These are phyloP conservation scores for Phalacrocorax carbo DNA, from an alignment of 2,113 vertebrate genomes.

Conservation along the genomic window DNA sequence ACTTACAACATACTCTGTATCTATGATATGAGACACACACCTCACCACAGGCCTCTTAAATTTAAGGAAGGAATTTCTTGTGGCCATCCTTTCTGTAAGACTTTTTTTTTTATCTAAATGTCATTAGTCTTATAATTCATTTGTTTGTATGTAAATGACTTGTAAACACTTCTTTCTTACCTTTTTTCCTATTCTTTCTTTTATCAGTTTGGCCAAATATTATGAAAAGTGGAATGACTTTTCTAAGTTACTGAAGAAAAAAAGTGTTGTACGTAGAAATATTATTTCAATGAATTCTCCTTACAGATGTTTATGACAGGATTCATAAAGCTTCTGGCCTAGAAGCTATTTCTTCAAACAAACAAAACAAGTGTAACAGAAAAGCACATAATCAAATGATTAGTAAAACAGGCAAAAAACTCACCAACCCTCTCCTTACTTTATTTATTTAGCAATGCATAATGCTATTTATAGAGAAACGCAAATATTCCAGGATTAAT, in stretches of 20 bases:
- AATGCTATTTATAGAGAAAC: conserved; percentile 62
- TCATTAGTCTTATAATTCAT: background rate
- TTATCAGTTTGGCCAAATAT: background rate
- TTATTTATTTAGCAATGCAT: conserved; percentile 27
- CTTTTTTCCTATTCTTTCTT: background rate
- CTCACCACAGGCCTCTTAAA: background rate
- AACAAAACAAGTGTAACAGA: background rate
- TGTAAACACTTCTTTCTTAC: background rate
- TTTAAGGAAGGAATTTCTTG: background rate
- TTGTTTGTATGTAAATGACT: background rate
- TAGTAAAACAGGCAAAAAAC: background rate
- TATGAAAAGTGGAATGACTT: background rate
- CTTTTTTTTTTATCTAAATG: background rate
- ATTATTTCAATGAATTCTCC: background rate
- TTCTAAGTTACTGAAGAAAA: background rate
- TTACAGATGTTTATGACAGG: background rate
- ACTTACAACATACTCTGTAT: background rate
- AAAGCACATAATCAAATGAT: conserved; percentile 27
- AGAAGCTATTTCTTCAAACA: background rate
- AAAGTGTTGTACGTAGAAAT: background rate
- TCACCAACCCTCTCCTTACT: background rate
- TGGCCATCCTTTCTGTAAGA: background rate
- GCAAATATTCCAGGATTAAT: conserved; percentile 65
- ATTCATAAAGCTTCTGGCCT: background rate
- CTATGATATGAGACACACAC: background rate